Conservation (phyloP, 2,113 vertebrate genomes). For the Lagopus leucura region DNA sequence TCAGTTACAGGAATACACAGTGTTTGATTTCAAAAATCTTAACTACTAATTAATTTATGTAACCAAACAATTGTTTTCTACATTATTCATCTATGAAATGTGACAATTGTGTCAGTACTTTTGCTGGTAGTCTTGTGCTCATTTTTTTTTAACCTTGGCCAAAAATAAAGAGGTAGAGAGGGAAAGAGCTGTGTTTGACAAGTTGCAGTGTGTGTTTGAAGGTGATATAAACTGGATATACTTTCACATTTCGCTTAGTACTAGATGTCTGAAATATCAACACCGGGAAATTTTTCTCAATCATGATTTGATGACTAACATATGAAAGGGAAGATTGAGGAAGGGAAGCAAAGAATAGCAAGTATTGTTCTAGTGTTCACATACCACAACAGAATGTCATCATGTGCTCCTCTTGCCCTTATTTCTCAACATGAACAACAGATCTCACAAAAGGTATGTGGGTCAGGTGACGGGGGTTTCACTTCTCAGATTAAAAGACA, state of each 20-base stretch:
- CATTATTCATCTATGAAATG: constrained; percentile 60
- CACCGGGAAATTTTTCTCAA: constrained; percentile 1
- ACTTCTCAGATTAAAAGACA: not conserved
- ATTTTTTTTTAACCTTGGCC: constrained; percentile 57
- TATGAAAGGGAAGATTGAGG: not conserved
- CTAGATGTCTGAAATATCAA: not conserved
- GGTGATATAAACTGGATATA: constrained; percentile 13
- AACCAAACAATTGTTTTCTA: constrained; percentile 71
- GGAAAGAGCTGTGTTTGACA: not conserved
- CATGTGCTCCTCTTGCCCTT: not conserved
- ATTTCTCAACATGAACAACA: not conserved
- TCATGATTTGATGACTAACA: constrained; percentile 39
- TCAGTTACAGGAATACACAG: constrained; percentile 44
- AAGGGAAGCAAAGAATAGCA: not conserved
- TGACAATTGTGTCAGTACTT: constrained; percentile 56
- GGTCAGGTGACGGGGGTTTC: constrained; percentile 18
- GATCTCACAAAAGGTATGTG: not conserved
- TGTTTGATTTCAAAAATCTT: constrained; percentile 50
- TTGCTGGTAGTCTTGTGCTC: not conserved
- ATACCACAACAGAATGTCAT: not conserved
- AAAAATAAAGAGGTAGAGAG: not conserved
- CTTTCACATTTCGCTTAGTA: not conserved
- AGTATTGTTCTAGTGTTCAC: not conserved
- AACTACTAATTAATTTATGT: constrained; percentile 66
- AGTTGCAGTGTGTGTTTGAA: not conserved